Evolutionary conservation across 2,888 invertebrate genomes (phyloP).

Genomic region (Erebia ligea): DNA sequence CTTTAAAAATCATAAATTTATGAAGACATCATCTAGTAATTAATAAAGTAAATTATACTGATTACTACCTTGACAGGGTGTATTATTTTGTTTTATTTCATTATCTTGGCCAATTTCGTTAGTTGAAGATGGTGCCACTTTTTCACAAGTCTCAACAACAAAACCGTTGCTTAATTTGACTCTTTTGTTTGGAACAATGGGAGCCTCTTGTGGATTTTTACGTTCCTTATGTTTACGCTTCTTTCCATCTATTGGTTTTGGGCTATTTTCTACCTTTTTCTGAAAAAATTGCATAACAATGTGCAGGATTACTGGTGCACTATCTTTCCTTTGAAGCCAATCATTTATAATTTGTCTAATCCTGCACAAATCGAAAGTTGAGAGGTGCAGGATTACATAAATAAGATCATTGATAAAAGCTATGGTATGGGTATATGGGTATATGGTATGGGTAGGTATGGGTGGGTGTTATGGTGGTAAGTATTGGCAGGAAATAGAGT

Average conservation of each 20-base stretch:
- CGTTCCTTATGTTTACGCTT: slow-evolving; percentile 30
- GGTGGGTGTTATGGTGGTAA: no score
- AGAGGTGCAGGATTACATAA: background rate
- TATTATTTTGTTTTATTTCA: background rate
- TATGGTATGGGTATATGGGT: no score
- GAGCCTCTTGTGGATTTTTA: slow-evolving; percentile 44
- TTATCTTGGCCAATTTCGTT: slow-evolving; percentile 48
- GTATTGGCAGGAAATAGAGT: no score
- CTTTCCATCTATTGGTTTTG: slow-evolving; percentile 9
- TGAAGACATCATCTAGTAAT: no score
- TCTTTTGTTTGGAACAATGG: slow-evolving; percentile 56
- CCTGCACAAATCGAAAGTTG: no score
- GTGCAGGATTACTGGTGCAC: background rate
- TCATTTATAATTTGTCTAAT: no score
- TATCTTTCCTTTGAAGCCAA: no score
- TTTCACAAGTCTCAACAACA: slow-evolving; percentile 61
- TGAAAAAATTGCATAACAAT: slow-evolving; percentile 42
- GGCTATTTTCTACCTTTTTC: slow-evolving; percentile 48
- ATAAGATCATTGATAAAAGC: no score
- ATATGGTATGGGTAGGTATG: no score
- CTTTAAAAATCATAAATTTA: no score
- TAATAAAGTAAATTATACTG: no score
- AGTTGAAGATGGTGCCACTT: slow-evolving; percentile 55
- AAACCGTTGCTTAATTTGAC: slow-evolving; percentile 66
- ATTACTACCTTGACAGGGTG: background rate